Evolutionary conservation across 2,797 vertebrate genomes (phyloP), one percentile per base, ranked within the genome.

Genomic region (Menidia menidia): DNA sequence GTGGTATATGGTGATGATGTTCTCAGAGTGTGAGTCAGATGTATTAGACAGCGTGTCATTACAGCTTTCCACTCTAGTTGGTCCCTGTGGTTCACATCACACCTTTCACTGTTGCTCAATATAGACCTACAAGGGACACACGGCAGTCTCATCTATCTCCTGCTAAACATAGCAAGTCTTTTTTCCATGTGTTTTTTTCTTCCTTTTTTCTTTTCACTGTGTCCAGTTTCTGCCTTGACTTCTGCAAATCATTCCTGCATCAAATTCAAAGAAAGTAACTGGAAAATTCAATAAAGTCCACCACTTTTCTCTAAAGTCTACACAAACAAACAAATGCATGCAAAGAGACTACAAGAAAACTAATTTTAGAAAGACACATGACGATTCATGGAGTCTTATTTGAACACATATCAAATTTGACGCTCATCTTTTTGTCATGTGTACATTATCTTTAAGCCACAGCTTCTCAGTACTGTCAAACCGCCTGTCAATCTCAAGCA

Each of bases 21-120:
- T 71, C 77, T 54, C 18, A 39, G 77, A 75, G 88, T 86, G 83
- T 77, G 87, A 87, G 89, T 83, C 90, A 86, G 89, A 89, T 87
- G 86, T 89, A 90, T 91, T 88, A 87, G 90, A 77, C 62, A 64
- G 71, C 78, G 75, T 90, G 87, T 88, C 88, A 87, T 92, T 92
- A 85, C 85, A 85, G 81, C 74, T 80, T 80, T 85, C 82, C 77
- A 79, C 83, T 83, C 70, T 58, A 15, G 56, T 55, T 44, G 57
- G 77, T 82, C 82, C 82, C 71, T 25, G 78, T 58, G 86, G 81
- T 79, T 88, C 84, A 65, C 80, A 82, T 91, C 88, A 81, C 87
- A 89, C 85, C 78, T 82, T 52, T 65, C 69, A 11, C 76, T 55
- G 69, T 66, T 68, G 61, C 75, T 77, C 64, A 39, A 69, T 77